A percentile compares a stretch with the other conserved stretches of the same genome.
Conservation (phyloP, 2,888 invertebrate species). For the Lepidocyrtinus sp. region DNA sequence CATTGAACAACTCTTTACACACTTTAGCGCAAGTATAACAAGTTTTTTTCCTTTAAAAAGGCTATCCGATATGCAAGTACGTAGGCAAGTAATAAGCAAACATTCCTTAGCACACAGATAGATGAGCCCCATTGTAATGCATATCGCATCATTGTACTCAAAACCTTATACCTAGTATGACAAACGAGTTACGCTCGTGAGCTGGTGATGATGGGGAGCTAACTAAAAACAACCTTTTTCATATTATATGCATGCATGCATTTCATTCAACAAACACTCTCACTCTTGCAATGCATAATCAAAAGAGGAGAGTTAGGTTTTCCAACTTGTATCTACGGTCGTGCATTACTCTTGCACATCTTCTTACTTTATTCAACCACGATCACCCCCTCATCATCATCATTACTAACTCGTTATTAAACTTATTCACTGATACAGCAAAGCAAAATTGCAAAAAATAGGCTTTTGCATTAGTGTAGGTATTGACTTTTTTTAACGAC, state of each 20-base stretch:
- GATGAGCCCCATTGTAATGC: neutral
- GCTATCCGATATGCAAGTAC: conserved; percentile 6
- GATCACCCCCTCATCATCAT: conserved; percentile 18
- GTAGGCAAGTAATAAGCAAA: conserved; percentile 6
- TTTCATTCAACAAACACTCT: conserved; percentile 57
- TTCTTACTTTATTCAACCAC: conserved; percentile 10
- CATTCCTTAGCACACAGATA: conserved; percentile 12
- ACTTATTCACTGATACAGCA: conserved; percentile 2
- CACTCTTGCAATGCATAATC: conserved; percentile 45
- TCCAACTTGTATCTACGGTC: neutral
- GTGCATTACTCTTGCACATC: conserved; percentile 16
- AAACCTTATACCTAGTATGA: neutral
- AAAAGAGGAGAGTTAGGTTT: neutral
- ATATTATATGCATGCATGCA: conserved; percentile 39
- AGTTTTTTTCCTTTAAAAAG: conserved; percentile 17
- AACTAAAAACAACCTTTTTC: neutral
- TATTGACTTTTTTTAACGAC: conserved; percentile 10
- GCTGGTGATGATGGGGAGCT: neutral
- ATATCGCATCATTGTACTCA: conserved; percentile 12
- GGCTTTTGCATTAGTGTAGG: neutral
- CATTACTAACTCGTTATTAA: neutral
- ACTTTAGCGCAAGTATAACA: conserved; percentile 12
- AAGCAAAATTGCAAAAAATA: neutral
- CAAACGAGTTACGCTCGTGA: conserved; percentile 38
- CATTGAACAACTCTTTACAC: conserved; percentile 21